phyloP scores from a whole-genome alignment of 1,140 invertebrate species.

The Diplogasteroides magnus region DNA sequence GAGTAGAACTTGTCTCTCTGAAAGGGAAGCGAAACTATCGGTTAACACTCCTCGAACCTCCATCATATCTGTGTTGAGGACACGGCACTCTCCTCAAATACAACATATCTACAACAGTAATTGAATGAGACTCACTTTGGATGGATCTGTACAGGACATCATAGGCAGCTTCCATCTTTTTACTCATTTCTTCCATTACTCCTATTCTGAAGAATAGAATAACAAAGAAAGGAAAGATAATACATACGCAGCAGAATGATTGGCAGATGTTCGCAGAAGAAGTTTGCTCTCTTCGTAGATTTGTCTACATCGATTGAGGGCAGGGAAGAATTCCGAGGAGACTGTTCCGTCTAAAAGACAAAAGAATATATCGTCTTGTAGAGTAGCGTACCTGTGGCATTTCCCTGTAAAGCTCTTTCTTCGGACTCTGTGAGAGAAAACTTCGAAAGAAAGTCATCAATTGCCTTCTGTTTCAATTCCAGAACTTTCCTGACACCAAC shows the following conservation, averaged over 20 bases:
- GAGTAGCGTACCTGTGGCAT: conserved; percentile 7
- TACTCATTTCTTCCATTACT: conserved; percentile 34
- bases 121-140: conserved; percentile 33
- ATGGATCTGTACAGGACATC: conserved; percentile 38
- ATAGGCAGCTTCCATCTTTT: conserved; percentile 41
- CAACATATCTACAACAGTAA: conserved; percentile 14
- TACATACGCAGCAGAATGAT: conserved; percentile 46
- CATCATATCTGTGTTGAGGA: conserved; percentile 50
- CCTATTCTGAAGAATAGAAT: conserved; percentile 42
- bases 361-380: conserved; percentile 8
- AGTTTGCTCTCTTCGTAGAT: conserved; percentile 38
- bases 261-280: conserved; percentile 34
- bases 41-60: conserved; percentile 47
- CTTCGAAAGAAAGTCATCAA: conserved; percentile 48
- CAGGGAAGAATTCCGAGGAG: conserved; percentile 33
- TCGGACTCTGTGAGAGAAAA: conserved; percentile 46
- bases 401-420: conserved; percentile 33
- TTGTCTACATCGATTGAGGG: conserved; percentile 23
- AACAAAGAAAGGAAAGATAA: background rate
- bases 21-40: conserved; percentile 42
- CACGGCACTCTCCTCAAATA: conserved; percentile 47
- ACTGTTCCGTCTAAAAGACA: conserved; percentile 38
- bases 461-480: conserved; percentile 40
- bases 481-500: conserved; percentile 32
- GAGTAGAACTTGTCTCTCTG: conserved; percentile 34